Percentiles rank a stretch among this genome's conserved stretches.
phyloP scores from a whole-genome alignment of 1,140 invertebrate genomes.

The Pemphigus obesinymphae region DNA sequence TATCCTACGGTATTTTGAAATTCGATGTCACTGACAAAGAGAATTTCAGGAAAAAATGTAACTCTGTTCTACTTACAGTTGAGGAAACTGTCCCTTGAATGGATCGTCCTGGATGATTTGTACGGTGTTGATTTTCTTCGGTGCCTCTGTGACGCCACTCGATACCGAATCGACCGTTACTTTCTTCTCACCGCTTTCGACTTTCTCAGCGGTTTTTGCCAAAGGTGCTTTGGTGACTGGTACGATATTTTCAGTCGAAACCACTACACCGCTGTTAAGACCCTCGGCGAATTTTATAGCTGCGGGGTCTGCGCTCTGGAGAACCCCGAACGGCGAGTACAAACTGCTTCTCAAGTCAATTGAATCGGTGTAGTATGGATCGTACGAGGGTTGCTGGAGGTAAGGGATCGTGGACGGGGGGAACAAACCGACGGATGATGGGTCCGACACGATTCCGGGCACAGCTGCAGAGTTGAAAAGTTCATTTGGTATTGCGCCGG shows the following conservation, averaged over 20 bases:
- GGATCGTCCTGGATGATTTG: background rate
- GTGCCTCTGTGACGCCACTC: background rate
- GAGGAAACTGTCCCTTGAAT: background rate
- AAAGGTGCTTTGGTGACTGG: background rate
- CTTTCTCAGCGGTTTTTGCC: background rate
- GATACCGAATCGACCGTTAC: background rate
- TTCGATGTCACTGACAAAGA: too few species aligned
- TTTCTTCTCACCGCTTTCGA: background rate
- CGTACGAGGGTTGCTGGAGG: background rate
- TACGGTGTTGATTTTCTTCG: background rate
- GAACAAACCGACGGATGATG: background rate
- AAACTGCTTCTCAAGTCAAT: background rate
- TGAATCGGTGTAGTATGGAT: background rate
- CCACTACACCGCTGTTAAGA: background rate
- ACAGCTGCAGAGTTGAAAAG: background rate
- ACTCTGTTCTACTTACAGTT: constrained; percentile 23
- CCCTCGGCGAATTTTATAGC: background rate
- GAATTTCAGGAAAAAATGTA: too few species aligned
- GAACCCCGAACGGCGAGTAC: background rate
- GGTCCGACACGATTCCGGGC: background rate
- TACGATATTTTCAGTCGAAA: background rate
- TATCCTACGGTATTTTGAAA: background rate
- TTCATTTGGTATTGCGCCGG: background rate
- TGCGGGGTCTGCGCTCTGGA: background rate
- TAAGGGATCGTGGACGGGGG: background rate